These are phyloP conservation scores for Osmerus eperlanus DNA, from an alignment of 2,113 vertebrate species.

Conservation along the genomic window DNA sequence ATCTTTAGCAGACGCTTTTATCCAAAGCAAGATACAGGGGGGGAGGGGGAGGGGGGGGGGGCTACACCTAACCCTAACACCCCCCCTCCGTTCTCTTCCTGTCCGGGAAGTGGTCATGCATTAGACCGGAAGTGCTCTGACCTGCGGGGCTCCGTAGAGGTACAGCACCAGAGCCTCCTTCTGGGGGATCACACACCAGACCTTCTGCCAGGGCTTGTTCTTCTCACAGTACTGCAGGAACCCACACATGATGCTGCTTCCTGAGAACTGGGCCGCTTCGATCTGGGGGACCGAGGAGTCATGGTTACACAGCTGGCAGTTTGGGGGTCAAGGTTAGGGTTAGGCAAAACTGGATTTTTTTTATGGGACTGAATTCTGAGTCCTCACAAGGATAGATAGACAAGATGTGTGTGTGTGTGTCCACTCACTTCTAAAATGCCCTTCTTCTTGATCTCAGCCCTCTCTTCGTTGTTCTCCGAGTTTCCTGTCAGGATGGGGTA, in stretches of 20 bases:
- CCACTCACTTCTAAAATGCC: conserved; percentile 89
- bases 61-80: too few relatives aligned
- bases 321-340: background rate
- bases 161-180: conserved; percentile 93
- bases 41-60: too few relatives aligned
- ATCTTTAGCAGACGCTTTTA: too few relatives aligned
- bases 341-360: background rate
- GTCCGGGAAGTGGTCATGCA: too few relatives aligned
- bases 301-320: background rate
- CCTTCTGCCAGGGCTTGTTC: conserved; percentile 92
- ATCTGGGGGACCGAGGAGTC: conserved; percentile 69
- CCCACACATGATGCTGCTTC: conserved; percentile 90
- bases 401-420: background rate
- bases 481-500: conserved; percentile 80
- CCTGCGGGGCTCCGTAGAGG: conserved; percentile 95
- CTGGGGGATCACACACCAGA: conserved; percentile 96
- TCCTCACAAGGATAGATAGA: too few relatives aligned
- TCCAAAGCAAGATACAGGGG: too few relatives aligned
- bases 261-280: conserved; percentile 91
- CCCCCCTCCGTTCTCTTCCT: background rate
- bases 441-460: conserved; percentile 78
- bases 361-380: background rate
- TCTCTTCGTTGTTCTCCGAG: conserved; percentile 75
- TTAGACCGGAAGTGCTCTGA: conserved; percentile 45
- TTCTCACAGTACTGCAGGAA: conserved; percentile 97